Evolutionary conservation across 2,888 invertebrate species (phyloP).

Genomic region (Chymomyza procnemis): DNA sequence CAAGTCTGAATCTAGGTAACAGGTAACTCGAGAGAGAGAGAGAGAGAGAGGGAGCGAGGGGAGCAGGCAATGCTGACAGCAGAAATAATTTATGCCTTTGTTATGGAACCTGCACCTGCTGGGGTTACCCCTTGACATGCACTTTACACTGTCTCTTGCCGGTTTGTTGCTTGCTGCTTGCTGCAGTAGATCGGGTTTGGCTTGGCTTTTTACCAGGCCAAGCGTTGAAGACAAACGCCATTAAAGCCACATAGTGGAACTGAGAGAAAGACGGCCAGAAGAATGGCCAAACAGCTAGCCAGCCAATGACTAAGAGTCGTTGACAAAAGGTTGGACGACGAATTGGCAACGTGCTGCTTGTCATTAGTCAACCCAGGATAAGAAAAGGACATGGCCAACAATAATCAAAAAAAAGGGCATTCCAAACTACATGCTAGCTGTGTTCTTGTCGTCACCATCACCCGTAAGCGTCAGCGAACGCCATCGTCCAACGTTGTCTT

Average conservation of each 20-base stretch:
- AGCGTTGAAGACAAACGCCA: conserved; percentile 46
- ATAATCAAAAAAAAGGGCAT: background rate
- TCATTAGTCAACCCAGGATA: conserved; percentile 71
- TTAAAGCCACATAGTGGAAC: conserved; percentile 56
- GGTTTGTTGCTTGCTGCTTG: background rate
- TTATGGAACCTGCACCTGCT: conserved; percentile 65
- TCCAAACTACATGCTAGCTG: conserved; percentile 49
- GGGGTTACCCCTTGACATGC: conserved; percentile 19
- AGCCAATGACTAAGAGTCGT: conserved; percentile 53
- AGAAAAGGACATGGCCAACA: conserved; percentile 60
- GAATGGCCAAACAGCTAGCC: conserved; percentile 12
- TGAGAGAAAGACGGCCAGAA: conserved; percentile 10
- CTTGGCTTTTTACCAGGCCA: conserved; percentile 52
- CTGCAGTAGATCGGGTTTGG: conserved; percentile 10
- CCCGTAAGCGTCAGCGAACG: background rate
- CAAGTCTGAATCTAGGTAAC: background rate
- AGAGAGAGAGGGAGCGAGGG: conserved; percentile 19
- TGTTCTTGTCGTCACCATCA: conserved; percentile 27
- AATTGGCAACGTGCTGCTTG: conserved; percentile 62
- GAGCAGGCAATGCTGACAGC: conserved; percentile 73
- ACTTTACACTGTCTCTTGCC: background rate
- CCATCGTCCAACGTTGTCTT: no score
- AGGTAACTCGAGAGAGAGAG: no score
- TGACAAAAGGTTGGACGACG: conserved; percentile 59
- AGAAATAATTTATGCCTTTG: conserved; percentile 74